Evolutionary conservation across 1,140 invertebrate species (phyloP).

Genomic region (Polyergus mexicanus): DNA sequence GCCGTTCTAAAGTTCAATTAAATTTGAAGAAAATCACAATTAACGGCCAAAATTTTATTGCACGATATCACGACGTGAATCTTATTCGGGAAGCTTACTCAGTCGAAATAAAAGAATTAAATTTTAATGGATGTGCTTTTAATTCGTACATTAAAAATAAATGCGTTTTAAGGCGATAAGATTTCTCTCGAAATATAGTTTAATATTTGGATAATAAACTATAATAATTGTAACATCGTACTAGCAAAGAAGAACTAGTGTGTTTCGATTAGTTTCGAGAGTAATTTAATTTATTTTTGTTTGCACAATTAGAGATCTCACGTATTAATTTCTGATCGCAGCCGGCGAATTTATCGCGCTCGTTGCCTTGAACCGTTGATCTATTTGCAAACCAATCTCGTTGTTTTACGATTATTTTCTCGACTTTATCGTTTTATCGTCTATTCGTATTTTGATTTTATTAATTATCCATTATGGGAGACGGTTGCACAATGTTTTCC

Average conservation of each 20-base stretch:
- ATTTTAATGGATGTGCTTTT: background rate
- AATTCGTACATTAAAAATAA: background rate
- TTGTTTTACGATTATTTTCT: constrained; percentile 6
- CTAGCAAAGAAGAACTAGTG: background rate
- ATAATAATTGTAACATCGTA: background rate
- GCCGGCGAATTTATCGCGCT: background rate
- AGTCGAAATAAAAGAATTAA: background rate
- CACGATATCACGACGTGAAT: background rate
- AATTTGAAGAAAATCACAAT: background rate
- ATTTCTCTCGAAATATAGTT: background rate
- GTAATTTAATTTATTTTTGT: background rate
- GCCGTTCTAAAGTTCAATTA: background rate
- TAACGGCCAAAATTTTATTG: background rate
- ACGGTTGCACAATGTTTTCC: background rate
- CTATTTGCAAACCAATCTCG: background rate
- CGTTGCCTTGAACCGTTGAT: background rate
- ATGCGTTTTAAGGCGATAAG: background rate
- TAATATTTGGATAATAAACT: background rate
- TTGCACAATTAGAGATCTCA: background rate
- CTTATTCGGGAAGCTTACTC: background rate
- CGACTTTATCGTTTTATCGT: constrained; percentile 14
- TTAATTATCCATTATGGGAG: background rate
- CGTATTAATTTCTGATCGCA: background rate
- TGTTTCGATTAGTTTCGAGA: background rate
- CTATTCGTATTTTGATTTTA: background rate